A percentile compares a stretch with the other conserved stretches of the same genome.
These are phyloP conservation scores for Poeciliopsis gracilis DNA, from an alignment of 2,797 vertebrate species.

Conservation along the genomic window DNA sequence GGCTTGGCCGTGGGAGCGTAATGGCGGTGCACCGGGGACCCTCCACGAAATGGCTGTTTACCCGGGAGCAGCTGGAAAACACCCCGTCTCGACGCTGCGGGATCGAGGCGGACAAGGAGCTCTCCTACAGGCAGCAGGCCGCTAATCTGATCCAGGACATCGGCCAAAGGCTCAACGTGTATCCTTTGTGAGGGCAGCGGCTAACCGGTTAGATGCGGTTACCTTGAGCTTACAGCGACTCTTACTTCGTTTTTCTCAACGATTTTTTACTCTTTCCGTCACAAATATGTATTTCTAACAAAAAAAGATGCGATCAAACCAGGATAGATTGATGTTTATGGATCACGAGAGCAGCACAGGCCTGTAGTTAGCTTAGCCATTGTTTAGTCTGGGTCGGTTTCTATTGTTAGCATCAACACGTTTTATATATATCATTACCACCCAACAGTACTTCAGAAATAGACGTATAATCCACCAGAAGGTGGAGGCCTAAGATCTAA, in stretches of 20 bases:
- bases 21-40: constrained; percentile 85
- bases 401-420: constrained; percentile 55
- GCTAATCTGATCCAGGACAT: constrained; percentile 98
- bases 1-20: constrained; percentile 84
- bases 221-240: constrained; percentile 4
- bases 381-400: constrained; percentile 48
- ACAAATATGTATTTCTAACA: rapidly evolving
- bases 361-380: constrained; percentile 58
- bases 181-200: constrained; percentile 80
- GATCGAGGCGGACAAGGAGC: constrained; percentile 93
- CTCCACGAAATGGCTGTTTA: constrained; percentile 95
- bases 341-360: background rate
- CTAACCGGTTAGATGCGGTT: constrained; percentile 30
- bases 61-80: constrained; percentile 93
- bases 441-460: rapidly evolving
- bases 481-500: background rate
- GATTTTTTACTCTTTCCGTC: rapidly evolving
- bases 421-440: rapidly evolving
- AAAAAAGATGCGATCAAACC: no score
- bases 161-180: constrained; percentile 98
- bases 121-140: constrained; percentile 96
- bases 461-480: background rate
- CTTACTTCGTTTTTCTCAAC: rapidly evolving
- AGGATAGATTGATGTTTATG: rapidly evolving
- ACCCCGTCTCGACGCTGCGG: constrained; percentile 94